Evolutionary conservation across 1,140 invertebrate genomes (phyloP), one percentile per base, ranked within the genome.

Genomic region (Apocrypta bakeri): DNA sequence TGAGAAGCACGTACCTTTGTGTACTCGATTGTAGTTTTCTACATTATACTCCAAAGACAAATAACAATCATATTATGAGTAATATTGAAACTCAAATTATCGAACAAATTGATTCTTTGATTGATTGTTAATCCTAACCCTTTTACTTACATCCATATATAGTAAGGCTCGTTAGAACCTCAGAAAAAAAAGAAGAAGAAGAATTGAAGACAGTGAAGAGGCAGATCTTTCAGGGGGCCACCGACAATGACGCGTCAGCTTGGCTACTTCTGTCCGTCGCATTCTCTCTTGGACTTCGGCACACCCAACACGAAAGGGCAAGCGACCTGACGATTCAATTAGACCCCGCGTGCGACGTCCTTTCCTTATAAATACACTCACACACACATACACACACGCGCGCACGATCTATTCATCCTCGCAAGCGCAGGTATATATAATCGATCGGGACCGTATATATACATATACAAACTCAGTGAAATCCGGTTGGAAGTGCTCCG

Each of bases 261-360:
- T 2, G 3, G 17, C 17, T 6, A 33, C 85, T 85, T 87, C 86
- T 88, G 87, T 91, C 87, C 87, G 87, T 90, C 88, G 87, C 89
- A 88, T 89, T 90, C 87, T 85, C 88, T 17, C 78, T 80, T 87
- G 86, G 3, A 37, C 37, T 6, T 37, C 87, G 83, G 81, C 88
- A 86, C 86, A 88, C 86, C 85, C 84, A 82, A 79, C 74, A 73
- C 83, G 76, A 87, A 83, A 63, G 68, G 33, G 24, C 11, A 33
- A 75, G 37, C 83, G 85, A 87, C 87, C 87, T 88, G 90, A 91
- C 89, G 87, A 90, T 91, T 91, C 90, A 91, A 91, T 91, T 91
- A 91, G 87, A 87, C 88, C 85, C 80, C 69, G 21, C 4, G 37
- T 24, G 14, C 33, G 76, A 37, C 85, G 73, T 68, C 33, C 56